phyloP scores from a whole-genome alignment of 2,888 invertebrate genomes.

The Cerastis leucographa region DNA sequence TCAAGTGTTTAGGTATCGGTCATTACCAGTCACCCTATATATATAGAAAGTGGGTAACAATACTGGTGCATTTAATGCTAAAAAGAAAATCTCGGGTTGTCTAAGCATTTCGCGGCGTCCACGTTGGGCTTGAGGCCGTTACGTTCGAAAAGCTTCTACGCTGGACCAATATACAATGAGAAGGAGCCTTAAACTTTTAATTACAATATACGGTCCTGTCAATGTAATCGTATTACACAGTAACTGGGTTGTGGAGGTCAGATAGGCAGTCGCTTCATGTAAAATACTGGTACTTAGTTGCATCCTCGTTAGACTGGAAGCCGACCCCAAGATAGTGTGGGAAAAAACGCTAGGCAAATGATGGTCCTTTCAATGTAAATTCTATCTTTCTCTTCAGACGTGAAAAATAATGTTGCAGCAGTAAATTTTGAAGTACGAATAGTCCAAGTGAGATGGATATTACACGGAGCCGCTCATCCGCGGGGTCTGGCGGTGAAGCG shows the following conservation, averaged over 20 bases:
- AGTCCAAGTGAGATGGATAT: neutral
- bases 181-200: no score
- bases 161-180: neutral
- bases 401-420: neutral
- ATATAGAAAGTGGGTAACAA: neutral
- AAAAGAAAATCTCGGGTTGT: neutral
- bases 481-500: no score
- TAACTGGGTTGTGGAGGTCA: no score
- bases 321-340: no score
- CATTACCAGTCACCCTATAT: neutral
- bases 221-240: neutral
- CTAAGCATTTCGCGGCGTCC: neutral
- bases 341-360: no score
- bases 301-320: no score
- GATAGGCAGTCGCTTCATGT: no score
- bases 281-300: no score
- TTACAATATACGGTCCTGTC: neutral
- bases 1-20: no score
- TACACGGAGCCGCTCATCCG: no score
- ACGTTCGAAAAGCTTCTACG: neutral
- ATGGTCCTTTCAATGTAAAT: neutral
- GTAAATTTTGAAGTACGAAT: neutral
- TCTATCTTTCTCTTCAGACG: neutral
- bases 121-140: neutral
- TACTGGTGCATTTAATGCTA: neutral